Conservation (phyloP, 2,888 invertebrate species). For the Dorcus hopei region DNA sequence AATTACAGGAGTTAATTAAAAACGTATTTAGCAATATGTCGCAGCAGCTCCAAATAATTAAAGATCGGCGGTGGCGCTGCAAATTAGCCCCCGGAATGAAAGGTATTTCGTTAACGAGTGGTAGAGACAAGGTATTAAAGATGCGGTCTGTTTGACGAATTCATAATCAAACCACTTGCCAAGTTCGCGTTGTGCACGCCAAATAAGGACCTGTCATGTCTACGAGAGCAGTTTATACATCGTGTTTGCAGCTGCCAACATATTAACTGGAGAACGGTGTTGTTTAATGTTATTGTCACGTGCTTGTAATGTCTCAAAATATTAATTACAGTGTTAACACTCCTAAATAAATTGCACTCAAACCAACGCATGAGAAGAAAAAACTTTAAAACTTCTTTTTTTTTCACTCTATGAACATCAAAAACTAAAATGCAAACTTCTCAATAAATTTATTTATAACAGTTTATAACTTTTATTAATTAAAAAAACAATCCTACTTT, state of each 20-base stretch:
- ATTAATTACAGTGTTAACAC: no score
- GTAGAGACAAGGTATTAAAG: constrained; percentile 29
- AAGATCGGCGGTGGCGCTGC: constrained; percentile 24
- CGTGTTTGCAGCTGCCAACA: not conserved
- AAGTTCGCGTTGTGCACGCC: constrained; percentile 13
- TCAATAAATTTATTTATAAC: no score
- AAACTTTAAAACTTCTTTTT: no score
- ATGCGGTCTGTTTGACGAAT: constrained; percentile 32
- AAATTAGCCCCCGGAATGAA: constrained; percentile 6
- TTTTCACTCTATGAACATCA: no score
- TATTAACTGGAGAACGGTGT: not conserved
- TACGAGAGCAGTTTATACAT: constrained; percentile 3
- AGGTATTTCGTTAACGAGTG: constrained; percentile 12
- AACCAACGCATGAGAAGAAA: not conserved
- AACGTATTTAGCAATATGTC: constrained; percentile 11
- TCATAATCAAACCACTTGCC: constrained; percentile 23
- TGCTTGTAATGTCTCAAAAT: no score
- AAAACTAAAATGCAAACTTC: no score
- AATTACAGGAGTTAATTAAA: no score
- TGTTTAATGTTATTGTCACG: not conserved
- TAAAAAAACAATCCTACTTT: no score
- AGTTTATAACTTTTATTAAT: no score
- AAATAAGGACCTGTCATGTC: constrained; percentile 22
- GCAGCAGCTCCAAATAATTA: constrained; percentile 21
- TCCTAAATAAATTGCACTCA: not conserved